phyloP scores from a whole-genome alignment of 2,113 vertebrate species.

The Clupea harengus region DNA sequence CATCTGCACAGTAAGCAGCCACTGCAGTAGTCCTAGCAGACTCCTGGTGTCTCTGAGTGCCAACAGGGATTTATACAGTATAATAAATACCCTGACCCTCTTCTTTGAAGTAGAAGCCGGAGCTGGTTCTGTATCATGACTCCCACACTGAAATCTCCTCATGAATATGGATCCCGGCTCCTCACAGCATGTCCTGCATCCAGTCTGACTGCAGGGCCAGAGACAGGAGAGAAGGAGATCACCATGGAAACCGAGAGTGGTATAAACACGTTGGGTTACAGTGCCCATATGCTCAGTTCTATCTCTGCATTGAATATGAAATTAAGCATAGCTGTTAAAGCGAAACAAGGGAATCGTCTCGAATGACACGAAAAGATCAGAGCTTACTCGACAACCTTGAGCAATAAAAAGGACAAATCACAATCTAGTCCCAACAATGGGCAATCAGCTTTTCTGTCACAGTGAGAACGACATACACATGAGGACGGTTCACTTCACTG shows the following conservation, averaged over 20 bases:
- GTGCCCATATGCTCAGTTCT: neutral
- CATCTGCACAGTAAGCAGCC: neutral
- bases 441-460: neutral
- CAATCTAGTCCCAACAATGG: neutral
- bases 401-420: neutral
- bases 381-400: neutral
- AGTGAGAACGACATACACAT: neutral
- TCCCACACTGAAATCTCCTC: neutral
- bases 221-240: neutral
- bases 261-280: neutral
- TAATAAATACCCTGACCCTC: neutral
- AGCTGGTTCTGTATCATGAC: neutral
- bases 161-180: conserved; percentile 4
- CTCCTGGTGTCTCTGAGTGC: neutral
- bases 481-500: neutral
- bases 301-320: neutral
- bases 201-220: neutral
- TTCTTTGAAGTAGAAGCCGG: neutral
- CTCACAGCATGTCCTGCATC: neutral
- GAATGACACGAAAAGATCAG: neutral
- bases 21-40: neutral
- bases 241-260: neutral
- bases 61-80: neutral
- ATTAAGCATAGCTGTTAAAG: no score
- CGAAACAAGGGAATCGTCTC: neutral